Base-by-base conservation (phyloP, 1,140 invertebrate genomes). In the Chironomus tepperi region DNA sequence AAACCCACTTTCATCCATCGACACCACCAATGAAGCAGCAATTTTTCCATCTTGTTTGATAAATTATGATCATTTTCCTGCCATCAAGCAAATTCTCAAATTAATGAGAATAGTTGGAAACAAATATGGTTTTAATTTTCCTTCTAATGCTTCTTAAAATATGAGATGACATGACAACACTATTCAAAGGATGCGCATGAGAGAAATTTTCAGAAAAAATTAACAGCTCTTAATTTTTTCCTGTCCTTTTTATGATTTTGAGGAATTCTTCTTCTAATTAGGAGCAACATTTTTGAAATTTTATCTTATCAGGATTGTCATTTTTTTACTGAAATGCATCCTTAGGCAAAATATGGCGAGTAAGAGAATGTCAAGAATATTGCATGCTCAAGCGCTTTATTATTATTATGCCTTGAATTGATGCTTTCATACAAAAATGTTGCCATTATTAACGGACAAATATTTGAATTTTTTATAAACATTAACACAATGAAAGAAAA, bases 121-220 rank as follows among this genome's bases (percentile, higher is more conserved):
- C 65, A 19, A 70, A 70, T 70, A 70, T 19, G 65, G 65, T 19
- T 70, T 70, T 70, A 70, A 70, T 70, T 70, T 70, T 70, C 65
- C 19, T 10, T 70, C 65, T 18, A 70, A 70, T 70, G 65, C 65
- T 70, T 70, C 10, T 57, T 47, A n/a, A 57, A 12, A 57, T 47
- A 47, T 15, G 15, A 57, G 12, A 57, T 57, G 47, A 57, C 12
- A 57, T 57, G 47, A 57, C 47, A 57, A 57, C 47, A 57, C 5
- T 12, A 12, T 57, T n/a, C 12, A 57, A 57, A n/a, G 47, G 47
- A n/a, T n/a, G 12, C 47, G 12, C 47, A 57, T 57, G 47, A 57
- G n/a, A 15, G 47, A 57, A 57, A n/a, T 57, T 57, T 57, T 34
- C 24, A 34, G 24, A 57, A 57, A 57, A 57, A 57, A 57, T 57